Percentiles rank a stretch among this genome's conserved stretches.
Evolutionary conservation across 2,113 vertebrate species (phyloP).

Genomic region (Podiceps cristatus): DNA sequence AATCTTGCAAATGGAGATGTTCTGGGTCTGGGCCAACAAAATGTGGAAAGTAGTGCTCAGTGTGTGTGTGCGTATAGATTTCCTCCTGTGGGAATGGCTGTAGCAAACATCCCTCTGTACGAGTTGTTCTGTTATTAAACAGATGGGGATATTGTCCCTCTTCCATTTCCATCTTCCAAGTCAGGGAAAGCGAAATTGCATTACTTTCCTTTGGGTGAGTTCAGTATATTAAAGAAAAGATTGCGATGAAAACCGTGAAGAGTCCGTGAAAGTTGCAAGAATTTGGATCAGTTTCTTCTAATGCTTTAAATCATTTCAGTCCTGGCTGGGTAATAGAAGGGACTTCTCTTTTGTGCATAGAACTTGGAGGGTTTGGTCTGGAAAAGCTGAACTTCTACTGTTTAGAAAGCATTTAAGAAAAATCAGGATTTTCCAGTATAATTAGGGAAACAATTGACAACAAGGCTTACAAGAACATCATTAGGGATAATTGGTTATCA

Average conservation of each 20-base stretch:
- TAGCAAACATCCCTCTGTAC: not conserved
- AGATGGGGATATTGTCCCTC: not conserved
- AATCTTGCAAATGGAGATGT: not conserved
- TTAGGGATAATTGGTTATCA: not conserved
- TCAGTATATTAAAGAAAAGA: not conserved
- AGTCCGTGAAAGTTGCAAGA: not conserved
- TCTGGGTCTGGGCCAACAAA: constrained; percentile 19
- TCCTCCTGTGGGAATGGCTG: not conserved
- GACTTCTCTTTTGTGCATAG: not conserved
- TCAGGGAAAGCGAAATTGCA: not conserved
- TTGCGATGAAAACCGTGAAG: not conserved
- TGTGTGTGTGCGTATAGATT: not conserved
- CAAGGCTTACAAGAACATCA: not conserved
- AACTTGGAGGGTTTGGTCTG: not conserved
- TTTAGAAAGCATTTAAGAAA: not conserved
- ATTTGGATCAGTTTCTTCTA: not conserved
- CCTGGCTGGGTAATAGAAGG: not conserved
- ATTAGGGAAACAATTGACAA: not conserved
- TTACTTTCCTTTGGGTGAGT: not conserved
- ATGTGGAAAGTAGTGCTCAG: not conserved
- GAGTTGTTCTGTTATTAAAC: constrained; percentile 9
- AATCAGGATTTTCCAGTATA: not conserved
- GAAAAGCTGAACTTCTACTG: not conserved
- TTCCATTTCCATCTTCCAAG: not conserved
- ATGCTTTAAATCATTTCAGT: not conserved